Conservation (phyloP, 1,140 invertebrate species). For the Drosophila lowei region DNA sequence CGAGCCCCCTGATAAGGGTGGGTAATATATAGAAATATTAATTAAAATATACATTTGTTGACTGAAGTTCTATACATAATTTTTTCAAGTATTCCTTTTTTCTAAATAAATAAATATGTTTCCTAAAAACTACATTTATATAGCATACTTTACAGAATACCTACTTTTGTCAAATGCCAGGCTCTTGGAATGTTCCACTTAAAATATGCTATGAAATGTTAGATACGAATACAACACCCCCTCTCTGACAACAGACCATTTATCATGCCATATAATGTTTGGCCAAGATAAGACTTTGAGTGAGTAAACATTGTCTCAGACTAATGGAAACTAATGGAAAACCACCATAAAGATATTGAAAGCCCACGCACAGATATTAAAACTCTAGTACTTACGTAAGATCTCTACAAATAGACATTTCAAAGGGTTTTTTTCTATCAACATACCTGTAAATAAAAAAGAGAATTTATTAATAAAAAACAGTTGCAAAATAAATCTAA, state of each 20-base stretch:
- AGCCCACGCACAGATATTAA: conserved; percentile 8
- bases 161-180: background rate
- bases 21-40: too few relatives aligned
- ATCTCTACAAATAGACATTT: background rate
- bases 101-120: background rate
- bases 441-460: conserved; percentile 63
- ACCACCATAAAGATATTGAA: background rate
- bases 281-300: background rate
- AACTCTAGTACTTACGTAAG: conserved; percentile 18
- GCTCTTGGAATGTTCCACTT: background rate
- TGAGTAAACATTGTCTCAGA: background rate
- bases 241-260: background rate
- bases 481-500: conserved; percentile 8
- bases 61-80: too few relatives aligned
- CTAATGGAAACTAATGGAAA: conserved; percentile 5
- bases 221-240: background rate
- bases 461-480: conserved; percentile 15
- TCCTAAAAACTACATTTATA: background rate
- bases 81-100: too few relatives aligned
- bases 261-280: background rate
- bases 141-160: conserved; percentile 34
- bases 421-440: background rate
- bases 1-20: too few relatives aligned
- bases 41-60: too few relatives aligned
- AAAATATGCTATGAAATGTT: conserved; percentile 14